Evolutionary conservation across 2,888 invertebrate species (phyloP).

Genomic region (Platerodrilus igneus): DNA sequence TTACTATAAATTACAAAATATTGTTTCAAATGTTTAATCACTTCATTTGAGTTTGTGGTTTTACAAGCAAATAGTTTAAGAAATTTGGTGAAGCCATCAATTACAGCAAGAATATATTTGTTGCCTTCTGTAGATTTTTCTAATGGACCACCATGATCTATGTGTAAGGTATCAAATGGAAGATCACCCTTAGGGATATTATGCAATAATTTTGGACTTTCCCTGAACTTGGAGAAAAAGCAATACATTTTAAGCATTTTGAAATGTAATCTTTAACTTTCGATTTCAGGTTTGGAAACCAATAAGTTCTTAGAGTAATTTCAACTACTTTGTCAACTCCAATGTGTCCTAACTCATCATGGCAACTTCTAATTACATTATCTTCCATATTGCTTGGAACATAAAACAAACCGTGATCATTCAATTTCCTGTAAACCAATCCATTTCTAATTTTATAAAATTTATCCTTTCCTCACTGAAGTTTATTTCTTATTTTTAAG

Average conservation of each 20-base stretch:
- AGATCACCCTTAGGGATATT: conserved; percentile 6
- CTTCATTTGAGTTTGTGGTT: conserved; percentile 2
- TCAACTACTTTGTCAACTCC: conserved; percentile 13
- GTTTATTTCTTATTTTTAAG: conserved; percentile 5
- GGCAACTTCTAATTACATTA: conserved; percentile 16
- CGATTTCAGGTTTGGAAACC: conserved; percentile 16
- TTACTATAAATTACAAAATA: conserved; percentile 16
- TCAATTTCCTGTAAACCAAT: conserved; percentile 26
- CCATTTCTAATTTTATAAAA: conserved; percentile 27
- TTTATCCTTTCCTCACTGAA: conserved; percentile 10
- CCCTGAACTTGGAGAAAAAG: neutral
- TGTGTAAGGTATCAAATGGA: conserved; percentile 9
- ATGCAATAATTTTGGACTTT: conserved; percentile 5
- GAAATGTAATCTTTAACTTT: conserved; percentile 15
- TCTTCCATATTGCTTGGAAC: conserved; percentile 13
- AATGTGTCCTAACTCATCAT: conserved; percentile 21
- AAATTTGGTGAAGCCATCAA: conserved; percentile 8
- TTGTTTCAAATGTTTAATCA: conserved; percentile 2
- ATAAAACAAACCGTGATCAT: conserved; percentile 14
- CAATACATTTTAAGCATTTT: conserved; percentile 14
- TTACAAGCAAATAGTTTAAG: conserved; percentile 4
- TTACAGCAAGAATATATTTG: conserved; percentile 1
- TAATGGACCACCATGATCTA: conserved; percentile 7
- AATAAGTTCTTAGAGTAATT: conserved; percentile 11
- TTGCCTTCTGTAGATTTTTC: neutral